These are phyloP conservation scores for Eospalax fontanierii DNA, from an alignment of 2,797 vertebrate genomes.

Conservation along the genomic window DNA sequence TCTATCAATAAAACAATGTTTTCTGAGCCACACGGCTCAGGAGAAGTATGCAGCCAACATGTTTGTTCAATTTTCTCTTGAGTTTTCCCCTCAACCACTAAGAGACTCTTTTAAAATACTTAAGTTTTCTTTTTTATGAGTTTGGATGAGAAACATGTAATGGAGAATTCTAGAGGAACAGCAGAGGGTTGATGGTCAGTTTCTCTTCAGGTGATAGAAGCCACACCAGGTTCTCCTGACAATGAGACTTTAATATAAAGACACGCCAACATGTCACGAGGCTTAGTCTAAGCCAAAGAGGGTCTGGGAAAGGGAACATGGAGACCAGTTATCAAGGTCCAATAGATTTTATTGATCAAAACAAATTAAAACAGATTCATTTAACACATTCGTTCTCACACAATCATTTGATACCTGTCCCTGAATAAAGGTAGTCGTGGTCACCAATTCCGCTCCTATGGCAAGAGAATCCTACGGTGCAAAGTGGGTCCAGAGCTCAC, in stretches of 20 bases:
- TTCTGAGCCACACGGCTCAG: not conserved
- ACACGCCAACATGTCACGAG: not conserved
- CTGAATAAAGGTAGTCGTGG: too few relatives aligned
- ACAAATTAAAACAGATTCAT: too few relatives aligned
- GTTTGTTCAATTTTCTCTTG: not conserved
- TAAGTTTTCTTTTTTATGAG: not conserved
- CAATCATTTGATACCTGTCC: too few relatives aligned
- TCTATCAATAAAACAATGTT: not conserved
- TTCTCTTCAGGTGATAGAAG: not conserved
- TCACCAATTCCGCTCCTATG: too few relatives aligned
- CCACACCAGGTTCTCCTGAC: not conserved
- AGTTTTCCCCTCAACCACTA: not conserved
- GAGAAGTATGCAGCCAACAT: not conserved
- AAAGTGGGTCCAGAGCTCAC: too few relatives aligned
- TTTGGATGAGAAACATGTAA: constrained; percentile 51
- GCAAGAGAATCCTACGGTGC: too few relatives aligned
- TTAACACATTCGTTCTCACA: too few relatives aligned
- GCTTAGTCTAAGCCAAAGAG: too few relatives aligned
- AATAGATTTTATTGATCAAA: too few relatives aligned
- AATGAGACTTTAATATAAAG: not conserved
- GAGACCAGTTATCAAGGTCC: too few relatives aligned
- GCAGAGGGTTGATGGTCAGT: not conserved
- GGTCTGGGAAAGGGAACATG: too few relatives aligned
- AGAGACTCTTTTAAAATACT: not conserved
- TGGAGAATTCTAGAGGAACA: not conserved